Evolutionary conservation across 2,797 vertebrate genomes (phyloP).

Genomic region (Spondyliosoma cantharus): DNA sequence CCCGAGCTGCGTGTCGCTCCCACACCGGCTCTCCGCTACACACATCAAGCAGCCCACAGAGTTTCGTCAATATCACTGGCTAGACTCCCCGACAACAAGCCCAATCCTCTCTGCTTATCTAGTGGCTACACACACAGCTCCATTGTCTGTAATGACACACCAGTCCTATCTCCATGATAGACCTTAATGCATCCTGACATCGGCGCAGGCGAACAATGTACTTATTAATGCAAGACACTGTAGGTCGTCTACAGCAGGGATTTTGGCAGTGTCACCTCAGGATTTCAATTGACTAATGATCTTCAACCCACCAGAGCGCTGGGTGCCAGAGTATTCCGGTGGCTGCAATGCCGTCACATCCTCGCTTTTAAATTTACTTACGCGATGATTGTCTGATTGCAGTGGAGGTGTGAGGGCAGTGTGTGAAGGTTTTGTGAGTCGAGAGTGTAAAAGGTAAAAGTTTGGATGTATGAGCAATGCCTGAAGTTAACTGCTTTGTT

Average conservation of each 20-base stretch:
- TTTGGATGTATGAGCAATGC: conserved; percentile 3
- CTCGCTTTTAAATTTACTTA: neutral
- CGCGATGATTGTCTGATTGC: neutral
- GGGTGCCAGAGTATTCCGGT: conserved; percentile 30
- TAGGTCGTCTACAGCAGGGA: conserved; percentile 38
- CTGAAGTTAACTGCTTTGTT: conserved; percentile 9
- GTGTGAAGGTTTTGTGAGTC: conserved; percentile 23
- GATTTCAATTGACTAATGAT: conserved; percentile 49
- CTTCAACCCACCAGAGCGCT: conserved; percentile 30
- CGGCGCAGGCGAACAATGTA: conserved; percentile 32
- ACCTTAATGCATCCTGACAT: conserved; percentile 66
- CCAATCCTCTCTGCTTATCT: conserved; percentile 49
- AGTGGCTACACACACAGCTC: conserved; percentile 51
- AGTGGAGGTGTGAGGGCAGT: conserved; percentile 23
- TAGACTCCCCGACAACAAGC: conserved; percentile 46
- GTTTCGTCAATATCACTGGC: conserved; percentile 59
- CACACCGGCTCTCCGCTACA: conserved; percentile 44
- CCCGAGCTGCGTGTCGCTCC: conserved; percentile 62
- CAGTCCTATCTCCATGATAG: conserved; percentile 45
- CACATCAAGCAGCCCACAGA: conserved; percentile 58
- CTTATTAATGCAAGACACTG: conserved; percentile 55
- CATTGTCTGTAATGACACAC: conserved; percentile 60
- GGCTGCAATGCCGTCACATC: conserved; percentile 19
- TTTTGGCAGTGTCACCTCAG: conserved; percentile 43
- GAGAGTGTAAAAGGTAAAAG: conserved; percentile 29